These are phyloP conservation scores for Amblyopsis rosae DNA, from an alignment of 2,113 vertebrate species.

Conservation along the genomic window DNA sequence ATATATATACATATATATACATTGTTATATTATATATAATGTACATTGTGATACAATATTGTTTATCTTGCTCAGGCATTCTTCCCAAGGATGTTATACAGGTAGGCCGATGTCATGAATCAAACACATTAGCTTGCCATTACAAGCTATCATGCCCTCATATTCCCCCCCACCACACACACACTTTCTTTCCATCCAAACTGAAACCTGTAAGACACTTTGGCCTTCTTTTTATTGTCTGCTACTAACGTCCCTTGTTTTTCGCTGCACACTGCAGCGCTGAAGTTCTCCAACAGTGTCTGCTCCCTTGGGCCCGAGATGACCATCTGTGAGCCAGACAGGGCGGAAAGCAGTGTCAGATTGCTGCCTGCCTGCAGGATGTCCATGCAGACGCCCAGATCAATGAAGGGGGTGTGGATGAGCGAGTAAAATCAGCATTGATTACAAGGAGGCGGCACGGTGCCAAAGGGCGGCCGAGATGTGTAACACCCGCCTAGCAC, in stretches of 20 bases:
- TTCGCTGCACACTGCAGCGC: constrained; percentile 7
- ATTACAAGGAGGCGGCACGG: constrained; percentile 48
- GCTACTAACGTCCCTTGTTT: too few species aligned
- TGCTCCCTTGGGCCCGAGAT: constrained; percentile 33
- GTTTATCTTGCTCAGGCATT: too few species aligned
- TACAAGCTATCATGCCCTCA: constrained; percentile 5
- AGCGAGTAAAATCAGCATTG: constrained; percentile 64
- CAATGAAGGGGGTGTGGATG: constrained; percentile 58
- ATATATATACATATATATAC: too few species aligned
- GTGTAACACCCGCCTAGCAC: constrained; percentile 28
- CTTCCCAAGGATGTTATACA: too few species aligned
- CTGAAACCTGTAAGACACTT: constrained; percentile 41
- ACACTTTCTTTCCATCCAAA: constrained; percentile 18
- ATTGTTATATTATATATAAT: too few species aligned
- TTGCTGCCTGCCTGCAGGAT: constrained; percentile 46
- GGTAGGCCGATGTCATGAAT: too few species aligned
- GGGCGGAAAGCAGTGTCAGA: constrained; percentile 22
- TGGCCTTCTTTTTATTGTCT: constrained; percentile 2
- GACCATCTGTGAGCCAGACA: constrained; percentile 49
- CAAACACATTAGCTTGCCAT: background rate
- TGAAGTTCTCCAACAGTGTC: constrained; percentile 1
- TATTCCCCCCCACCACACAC: background rate
- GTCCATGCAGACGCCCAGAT: constrained; percentile 41
- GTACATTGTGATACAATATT: too few species aligned
- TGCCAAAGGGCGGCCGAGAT: constrained; percentile 37